Evolutionary conservation across 2,888 invertebrate genomes (phyloP).

Genomic region (Antheraea yamamai): DNA sequence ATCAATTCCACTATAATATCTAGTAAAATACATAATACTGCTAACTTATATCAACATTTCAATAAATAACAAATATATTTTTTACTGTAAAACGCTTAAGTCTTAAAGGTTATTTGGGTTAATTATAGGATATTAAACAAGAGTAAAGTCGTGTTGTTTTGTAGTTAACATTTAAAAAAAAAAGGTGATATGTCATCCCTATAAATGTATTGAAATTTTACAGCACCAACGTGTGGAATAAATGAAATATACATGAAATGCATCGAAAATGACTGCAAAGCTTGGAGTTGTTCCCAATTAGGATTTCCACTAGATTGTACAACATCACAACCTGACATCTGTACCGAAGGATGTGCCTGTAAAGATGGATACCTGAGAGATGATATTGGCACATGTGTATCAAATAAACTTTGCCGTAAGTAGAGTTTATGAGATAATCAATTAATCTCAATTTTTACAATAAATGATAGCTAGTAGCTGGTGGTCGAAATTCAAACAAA

Average conservation of each 20-base stretch:
- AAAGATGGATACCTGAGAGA: constrained; percentile 46
- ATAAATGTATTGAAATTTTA: not conserved
- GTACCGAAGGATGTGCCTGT: constrained; percentile 47
- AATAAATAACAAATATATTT: too few species aligned
- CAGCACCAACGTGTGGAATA: constrained; percentile 36
- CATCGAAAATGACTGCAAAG: constrained; percentile 48
- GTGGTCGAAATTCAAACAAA: too few species aligned
- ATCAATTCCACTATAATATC: too few species aligned
- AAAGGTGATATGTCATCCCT: too few species aligned
- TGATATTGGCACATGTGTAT: constrained; percentile 36
- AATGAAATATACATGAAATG: not conserved
- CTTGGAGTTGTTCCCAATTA: constrained; percentile 41
- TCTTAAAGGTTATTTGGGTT: too few species aligned
- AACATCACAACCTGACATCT: constrained; percentile 29
- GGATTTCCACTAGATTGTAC: constrained; percentile 44
- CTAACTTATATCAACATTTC: too few species aligned
- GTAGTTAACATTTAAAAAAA: too few species aligned
- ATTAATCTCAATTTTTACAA: not conserved
- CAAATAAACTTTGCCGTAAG: constrained; percentile 37
- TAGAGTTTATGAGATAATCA: constrained; percentile 19
- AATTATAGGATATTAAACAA: too few species aligned
- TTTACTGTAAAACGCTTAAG: too few species aligned
- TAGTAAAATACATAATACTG: too few species aligned
- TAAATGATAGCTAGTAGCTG: too few species aligned
- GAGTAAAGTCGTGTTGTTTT: too few species aligned